phyloP scores from a whole-genome alignment of 2,113 vertebrate species.

The Thalassoma bifasciatum region DNA sequence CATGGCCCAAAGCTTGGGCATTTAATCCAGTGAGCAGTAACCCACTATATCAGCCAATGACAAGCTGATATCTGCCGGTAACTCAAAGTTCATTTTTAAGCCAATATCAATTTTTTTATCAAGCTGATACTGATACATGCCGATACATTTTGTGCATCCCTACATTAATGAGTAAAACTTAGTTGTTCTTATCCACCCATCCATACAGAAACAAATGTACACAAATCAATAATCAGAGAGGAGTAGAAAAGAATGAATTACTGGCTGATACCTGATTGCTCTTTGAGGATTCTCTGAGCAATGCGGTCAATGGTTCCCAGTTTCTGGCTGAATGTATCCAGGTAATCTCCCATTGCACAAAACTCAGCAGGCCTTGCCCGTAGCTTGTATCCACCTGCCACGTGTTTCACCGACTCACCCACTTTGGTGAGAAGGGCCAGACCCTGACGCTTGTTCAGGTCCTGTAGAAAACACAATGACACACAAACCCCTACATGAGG shows the following conservation, averaged over 20 bases:
- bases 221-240: neutral
- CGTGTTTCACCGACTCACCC: conserved; percentile 95
- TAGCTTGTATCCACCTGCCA: conserved; percentile 95
- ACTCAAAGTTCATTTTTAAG: too few species aligned
- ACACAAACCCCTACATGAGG: neutral
- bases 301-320: conserved; percentile 98
- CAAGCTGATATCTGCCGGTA: too few species aligned
- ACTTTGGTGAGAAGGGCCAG: conserved; percentile 92
- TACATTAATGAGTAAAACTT: too few species aligned
- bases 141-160: too few species aligned
- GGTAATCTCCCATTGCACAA: conserved; percentile 91
- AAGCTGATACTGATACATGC: too few species aligned
- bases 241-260: too few species aligned
- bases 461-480: conserved; percentile 76
- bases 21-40: too few species aligned
- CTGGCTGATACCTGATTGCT: conserved; percentile 89
- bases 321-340: conserved; percentile 94
- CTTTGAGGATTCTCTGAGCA: conserved; percentile 96
- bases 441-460: conserved; percentile 97
- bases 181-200: too few species aligned
- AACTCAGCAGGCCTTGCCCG: conserved; percentile 92
- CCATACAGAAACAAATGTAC: neutral
- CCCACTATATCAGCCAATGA: too few species aligned
- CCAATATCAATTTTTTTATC: too few species aligned
- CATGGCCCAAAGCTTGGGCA: too few species aligned